A percentile compares a stretch with the other conserved stretches of the same genome.
Evolutionary conservation across 2,113 vertebrate species (phyloP).

Genomic region (Elaphurus davidianus): DNA sequence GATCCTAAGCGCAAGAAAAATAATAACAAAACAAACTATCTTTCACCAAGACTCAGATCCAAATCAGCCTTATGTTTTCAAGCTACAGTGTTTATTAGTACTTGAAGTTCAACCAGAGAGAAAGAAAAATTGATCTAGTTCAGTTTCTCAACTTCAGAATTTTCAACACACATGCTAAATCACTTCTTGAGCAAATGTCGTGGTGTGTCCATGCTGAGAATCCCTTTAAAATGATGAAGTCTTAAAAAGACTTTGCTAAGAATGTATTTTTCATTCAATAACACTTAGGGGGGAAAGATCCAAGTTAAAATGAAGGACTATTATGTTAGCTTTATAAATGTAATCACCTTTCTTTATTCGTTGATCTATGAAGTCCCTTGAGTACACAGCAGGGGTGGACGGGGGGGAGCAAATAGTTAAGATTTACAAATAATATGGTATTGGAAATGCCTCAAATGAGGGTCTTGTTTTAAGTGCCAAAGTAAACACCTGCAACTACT

Average conservation of each 20-base stretch:
- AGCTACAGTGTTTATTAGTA: constrained; percentile 25
- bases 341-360: constrained; percentile 28
- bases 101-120: constrained; percentile 14
- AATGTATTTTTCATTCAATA: constrained; percentile 45
- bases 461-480: constrained; percentile 27
- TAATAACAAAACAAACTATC: neutral
- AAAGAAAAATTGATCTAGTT: constrained; percentile 39
- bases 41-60: neutral
- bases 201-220: constrained; percentile 30
- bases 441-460: neutral
- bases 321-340: constrained; percentile 29
- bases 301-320: constrained; percentile 29
- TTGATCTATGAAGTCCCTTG: constrained; percentile 38
- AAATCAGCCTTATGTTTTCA: neutral
- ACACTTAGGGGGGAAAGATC: neutral
- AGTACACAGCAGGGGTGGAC: neutral
- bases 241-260: constrained; percentile 46
- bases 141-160: constrained; percentile 35
- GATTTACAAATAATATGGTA: constrained; percentile 26
- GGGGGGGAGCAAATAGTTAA: neutral
- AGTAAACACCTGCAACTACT: neutral
- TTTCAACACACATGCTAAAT: constrained; percentile 23
- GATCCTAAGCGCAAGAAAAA: neutral
- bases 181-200: constrained; percentile 10
- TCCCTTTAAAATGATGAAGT: constrained; percentile 16